Evolutionary conservation across 2,797 vertebrate genomes (phyloP).

Genomic region (Lithobates pipiens): DNA sequence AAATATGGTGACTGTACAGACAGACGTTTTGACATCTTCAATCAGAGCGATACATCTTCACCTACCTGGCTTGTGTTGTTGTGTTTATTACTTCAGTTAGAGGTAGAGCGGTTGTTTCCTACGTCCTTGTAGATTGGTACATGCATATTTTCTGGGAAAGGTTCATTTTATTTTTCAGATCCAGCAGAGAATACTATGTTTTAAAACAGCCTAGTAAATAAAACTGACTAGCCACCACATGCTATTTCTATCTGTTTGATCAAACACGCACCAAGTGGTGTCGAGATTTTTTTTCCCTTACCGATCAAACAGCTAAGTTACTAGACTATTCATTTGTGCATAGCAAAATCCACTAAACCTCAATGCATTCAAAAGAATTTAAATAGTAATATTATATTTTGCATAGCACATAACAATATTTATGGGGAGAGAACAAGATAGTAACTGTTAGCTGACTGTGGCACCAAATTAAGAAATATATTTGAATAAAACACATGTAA

Average conservation of each 20-base stretch:
- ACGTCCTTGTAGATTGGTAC: constrained; percentile 27
- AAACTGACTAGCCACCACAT: constrained; percentile 7
- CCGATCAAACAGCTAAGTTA: neutral
- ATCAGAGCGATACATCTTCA: constrained; percentile 46
- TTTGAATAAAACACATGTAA: too few relatives aligned
- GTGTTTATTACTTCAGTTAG: constrained; percentile 32
- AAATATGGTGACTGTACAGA: constrained; percentile 42
- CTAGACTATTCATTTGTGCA: neutral
- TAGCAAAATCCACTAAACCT: neutral
- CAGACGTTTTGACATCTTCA: constrained; percentile 40
- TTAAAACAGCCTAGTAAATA: constrained; percentile 46
- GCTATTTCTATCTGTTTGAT: constrained; percentile 16
- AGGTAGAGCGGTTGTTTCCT: constrained; percentile 1
- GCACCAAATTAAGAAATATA: too few relatives aligned
- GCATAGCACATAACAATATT: too few relatives aligned
- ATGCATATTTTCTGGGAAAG: constrained; percentile 41
- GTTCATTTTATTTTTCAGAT: constrained; percentile 35
- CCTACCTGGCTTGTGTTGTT: constrained; percentile 43
- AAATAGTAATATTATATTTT: too few relatives aligned
- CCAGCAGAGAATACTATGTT: constrained; percentile 51
- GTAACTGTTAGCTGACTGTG: too few relatives aligned
- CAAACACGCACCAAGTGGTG: neutral
- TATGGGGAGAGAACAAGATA: too few relatives aligned
- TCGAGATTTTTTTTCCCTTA: neutral
- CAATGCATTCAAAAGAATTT: neutral